Base-by-base conservation (phyloP, 2,797 vertebrate species). In the Sebastes hubbsi region DNA sequence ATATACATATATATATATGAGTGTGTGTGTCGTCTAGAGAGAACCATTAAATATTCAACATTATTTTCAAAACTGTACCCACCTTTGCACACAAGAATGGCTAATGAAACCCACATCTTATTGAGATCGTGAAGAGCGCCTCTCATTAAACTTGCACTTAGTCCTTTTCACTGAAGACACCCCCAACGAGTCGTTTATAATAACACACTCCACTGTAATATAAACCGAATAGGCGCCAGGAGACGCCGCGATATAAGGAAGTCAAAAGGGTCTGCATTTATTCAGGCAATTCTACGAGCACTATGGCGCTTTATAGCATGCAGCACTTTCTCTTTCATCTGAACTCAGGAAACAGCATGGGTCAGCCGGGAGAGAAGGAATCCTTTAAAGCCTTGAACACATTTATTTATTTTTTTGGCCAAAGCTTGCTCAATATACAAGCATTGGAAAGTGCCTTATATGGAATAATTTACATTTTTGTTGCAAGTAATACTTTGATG, bases 261-360 rank as follows among this genome's bases (percentile, higher is more conserved):
- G 87, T 90, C 88, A 87, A 75, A 93, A 89, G 87, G 81, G 82
- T 87, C 83, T 80, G 82, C 78, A 65, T 87, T 92, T 92, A 86
- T 84, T 83, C 78, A 73, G 75, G 77, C 83, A 78, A 65, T 88
- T 85, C 73, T 69, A 55, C 0, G 2, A 89, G 81, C 84, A 8
- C 87, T 16, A 38, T 24, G 73, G 86, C 70, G 3, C 90, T 93
- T 94, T 90, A 93, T 73, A 87, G 87, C 73, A 88, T 88, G 88
- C 87, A 83, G 86, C 87, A 87, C 74, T 84, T 85, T 87, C 70
- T 59, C 66, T 84, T 86, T 88, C 75, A 78, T 84, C 79, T 74
- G 62, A 90, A 86, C 82, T 77, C 63, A 8, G 70, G 63, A 83
- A 88, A 84, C 88, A 22, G 49, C 49, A 85, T 60, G 46, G 78